phyloP scores from a whole-genome alignment of 2,113 vertebrate species.

The Cinclus mexicanus region DNA sequence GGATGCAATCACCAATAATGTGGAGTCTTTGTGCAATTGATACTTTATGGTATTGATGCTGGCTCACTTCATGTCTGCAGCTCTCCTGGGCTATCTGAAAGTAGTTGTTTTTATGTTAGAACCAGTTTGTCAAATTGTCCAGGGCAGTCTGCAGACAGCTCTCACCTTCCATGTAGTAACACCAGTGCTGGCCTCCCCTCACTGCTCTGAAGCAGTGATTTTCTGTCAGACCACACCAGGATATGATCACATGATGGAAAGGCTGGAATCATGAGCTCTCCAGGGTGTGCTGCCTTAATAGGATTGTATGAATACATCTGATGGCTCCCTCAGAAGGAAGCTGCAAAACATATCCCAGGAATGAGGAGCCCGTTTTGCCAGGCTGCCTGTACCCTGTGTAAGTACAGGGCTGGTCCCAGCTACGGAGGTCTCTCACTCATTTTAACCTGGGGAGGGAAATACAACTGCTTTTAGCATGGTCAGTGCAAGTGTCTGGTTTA shows the following conservation, averaged over 20 bases:
- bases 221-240: conserved; percentile 8
- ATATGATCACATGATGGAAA: not conserved
- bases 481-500: not conserved
- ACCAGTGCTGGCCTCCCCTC: not conserved
- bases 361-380: not conserved
- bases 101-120: conserved; percentile 41
- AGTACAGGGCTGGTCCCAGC: not conserved
- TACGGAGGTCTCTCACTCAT: not conserved
- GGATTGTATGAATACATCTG: not conserved
- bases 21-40: not conserved
- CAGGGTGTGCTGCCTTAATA: not conserved
- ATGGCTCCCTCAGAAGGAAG: not conserved
- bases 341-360: not conserved
- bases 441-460: not conserved
- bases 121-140: conserved; percentile 18
- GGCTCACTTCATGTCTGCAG: not conserved
- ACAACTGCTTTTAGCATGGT: not conserved
- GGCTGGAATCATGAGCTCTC: conserved; percentile 34
- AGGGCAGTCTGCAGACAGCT: not conserved
- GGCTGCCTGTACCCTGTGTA: not conserved
- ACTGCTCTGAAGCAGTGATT: conserved; percentile 22
- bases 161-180: not conserved
- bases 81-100: not conserved
- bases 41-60: not conserved
- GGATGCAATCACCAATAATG: not conserved